phyloP scores from a whole-genome alignment of 1,140 invertebrate genomes.

The Portunus trituberculatus region DNA sequence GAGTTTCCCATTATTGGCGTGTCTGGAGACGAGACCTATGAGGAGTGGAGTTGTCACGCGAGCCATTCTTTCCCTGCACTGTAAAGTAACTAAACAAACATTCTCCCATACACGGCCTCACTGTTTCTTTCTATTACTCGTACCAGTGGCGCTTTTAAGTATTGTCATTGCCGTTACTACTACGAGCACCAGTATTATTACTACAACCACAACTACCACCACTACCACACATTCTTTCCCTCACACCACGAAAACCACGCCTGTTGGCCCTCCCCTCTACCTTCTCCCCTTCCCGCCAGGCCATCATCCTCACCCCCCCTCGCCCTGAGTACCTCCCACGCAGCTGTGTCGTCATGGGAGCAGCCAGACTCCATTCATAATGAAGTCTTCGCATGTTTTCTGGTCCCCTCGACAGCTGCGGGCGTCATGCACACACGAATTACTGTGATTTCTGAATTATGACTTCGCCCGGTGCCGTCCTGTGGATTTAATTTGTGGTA shows the following conservation, averaged over 20 bases:
- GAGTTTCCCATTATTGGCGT: not conserved
- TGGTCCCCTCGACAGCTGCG: constrained; percentile 32
- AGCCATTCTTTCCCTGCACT: not conserved
- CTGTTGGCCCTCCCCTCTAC: not conserved
- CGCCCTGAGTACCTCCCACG: not conserved
- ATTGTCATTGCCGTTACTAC: not conserved
- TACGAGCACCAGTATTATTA: not conserved
- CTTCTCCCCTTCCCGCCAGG: not conserved
- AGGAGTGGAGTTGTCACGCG: not conserved
- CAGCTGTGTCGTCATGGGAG: constrained; percentile 54
- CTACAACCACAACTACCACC: not conserved
- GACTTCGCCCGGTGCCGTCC: not conserved
- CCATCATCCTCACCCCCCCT: not conserved
- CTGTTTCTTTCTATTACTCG: too few relatives aligned
- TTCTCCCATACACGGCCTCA: not conserved
- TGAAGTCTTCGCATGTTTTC: constrained; percentile 67
- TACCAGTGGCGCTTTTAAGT: not conserved
- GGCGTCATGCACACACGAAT: constrained; percentile 55
- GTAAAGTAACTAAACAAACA: not conserved
- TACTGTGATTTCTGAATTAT: constrained; percentile 54
- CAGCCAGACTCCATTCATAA: constrained; percentile 65
- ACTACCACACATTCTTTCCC: not conserved
- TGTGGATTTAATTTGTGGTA: constrained; percentile 49
- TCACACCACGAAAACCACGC: not conserved
- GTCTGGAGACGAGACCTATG: not conserved